Conservation (phyloP, 2,113 vertebrate species). For the Indicator indicator region DNA sequence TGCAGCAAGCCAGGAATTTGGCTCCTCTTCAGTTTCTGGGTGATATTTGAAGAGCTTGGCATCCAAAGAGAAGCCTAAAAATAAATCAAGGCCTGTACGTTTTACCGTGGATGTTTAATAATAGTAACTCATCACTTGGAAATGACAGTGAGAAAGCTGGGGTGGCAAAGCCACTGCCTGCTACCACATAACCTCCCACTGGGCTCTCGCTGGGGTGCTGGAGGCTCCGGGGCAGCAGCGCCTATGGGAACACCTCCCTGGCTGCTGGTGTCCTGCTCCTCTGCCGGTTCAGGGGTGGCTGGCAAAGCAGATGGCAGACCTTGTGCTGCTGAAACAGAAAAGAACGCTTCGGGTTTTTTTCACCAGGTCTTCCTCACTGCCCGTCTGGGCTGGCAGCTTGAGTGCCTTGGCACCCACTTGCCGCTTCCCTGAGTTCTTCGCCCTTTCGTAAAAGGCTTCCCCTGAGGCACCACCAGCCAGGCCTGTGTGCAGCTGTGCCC, state of each 20-base stretch:
- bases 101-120: not conserved
- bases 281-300: too few species aligned
- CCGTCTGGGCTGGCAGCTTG: too few species aligned
- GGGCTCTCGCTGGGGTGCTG: not conserved
- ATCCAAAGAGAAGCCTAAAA: not conserved
- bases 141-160: not conserved
- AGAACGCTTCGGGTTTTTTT: too few species aligned
- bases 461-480: not conserved
- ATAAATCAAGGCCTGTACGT: not conserved
- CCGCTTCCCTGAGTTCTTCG: accelerated
- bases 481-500: too few species aligned
- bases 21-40: not conserved
- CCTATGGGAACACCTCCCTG: too few species aligned
- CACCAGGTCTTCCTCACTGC: too few species aligned
- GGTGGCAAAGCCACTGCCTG: not conserved
- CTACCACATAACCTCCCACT: not conserved
- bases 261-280: too few species aligned
- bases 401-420: not conserved
- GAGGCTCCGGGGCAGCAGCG: too few species aligned
- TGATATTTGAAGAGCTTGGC: not conserved
- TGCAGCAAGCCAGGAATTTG: conserved; percentile 39
- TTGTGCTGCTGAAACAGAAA: too few species aligned
- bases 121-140: not conserved
- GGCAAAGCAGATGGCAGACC: too few species aligned
- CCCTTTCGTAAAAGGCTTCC: not conserved